Evolutionary conservation across 2,888 invertebrate species (phyloP).

Genomic region (Zootermopsis nevadensis): DNA sequence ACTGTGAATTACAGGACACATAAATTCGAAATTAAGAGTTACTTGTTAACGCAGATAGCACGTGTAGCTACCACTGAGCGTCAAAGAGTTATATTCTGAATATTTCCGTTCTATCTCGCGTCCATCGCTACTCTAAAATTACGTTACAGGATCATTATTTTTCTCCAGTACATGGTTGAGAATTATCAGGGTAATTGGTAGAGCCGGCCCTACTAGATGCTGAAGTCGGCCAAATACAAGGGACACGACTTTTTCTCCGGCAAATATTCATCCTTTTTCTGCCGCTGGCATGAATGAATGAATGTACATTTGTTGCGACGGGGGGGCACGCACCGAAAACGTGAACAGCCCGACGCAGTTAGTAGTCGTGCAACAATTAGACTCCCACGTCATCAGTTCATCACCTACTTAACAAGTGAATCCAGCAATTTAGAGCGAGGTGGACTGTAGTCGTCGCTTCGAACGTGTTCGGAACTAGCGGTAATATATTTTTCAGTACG

Average conservation of each 20-base stretch:
- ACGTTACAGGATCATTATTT: neutral
- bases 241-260: neutral
- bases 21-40: too few species aligned
- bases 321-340: neutral
- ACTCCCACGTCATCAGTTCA: neutral
- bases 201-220: neutral
- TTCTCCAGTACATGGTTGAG: slow-evolving; percentile 8
- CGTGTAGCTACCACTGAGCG: too few species aligned
- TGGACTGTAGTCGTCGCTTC: neutral
- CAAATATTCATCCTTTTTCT: neutral
- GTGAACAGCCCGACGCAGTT: neutral
- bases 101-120: neutral
- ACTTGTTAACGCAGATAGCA: too few species aligned
- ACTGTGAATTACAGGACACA: too few species aligned
- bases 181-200: slow-evolving; percentile 20
- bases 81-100: too few species aligned
- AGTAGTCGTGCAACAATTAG: neutral
- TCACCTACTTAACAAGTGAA: neutral
- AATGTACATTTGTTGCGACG: neutral
- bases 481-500: neutral
- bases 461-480: neutral
- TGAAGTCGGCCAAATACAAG: neutral
- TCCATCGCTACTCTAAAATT: slow-evolving; percentile 26
- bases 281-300: neutral
- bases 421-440: neutral